Conservation (phyloP, 2,797 vertebrate genomes). For the Lagorchestes hirsutus region DNA sequence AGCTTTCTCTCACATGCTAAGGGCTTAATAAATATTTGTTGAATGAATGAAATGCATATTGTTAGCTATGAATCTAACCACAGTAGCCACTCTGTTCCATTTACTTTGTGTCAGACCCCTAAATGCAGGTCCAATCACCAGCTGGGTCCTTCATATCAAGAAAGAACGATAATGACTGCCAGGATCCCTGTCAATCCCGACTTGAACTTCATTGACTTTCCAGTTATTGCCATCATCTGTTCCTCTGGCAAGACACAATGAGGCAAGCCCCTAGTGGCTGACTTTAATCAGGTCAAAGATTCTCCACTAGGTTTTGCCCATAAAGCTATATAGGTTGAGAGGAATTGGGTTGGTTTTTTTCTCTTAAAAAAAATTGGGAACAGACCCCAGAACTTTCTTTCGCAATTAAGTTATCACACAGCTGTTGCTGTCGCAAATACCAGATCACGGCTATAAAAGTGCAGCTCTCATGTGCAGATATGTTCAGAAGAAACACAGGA, state of each 20-base stretch:
- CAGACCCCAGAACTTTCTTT: not conserved
- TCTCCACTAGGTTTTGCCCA: not conserved
- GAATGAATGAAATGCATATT: not conserved
- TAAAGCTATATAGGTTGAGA: not conserved
- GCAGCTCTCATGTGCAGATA: not conserved
- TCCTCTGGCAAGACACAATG: conserved; percentile 11
- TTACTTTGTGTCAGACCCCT: not conserved
- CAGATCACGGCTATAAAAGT: not conserved
- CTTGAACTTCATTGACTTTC: conserved; percentile 23
- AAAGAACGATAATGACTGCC: not conserved
- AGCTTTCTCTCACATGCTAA: not conserved
- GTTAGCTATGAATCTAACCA: not conserved
- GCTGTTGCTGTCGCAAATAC: conserved; percentile 64
- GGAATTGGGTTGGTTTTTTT: conserved; percentile 13
- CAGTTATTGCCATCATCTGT: not conserved
- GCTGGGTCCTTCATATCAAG: not conserved
- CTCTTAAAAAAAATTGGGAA: conserved; percentile 55
- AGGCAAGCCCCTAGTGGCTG: not conserved
- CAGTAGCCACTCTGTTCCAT: not conserved
- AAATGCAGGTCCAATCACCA: too few species aligned
- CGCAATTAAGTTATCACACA: conserved; percentile 55
- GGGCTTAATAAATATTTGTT: not conserved
- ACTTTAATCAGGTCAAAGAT: conserved; percentile 45
- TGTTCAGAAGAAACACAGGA: conserved; percentile 48
- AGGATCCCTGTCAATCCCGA: not conserved